Percentiles rank a stretch among this genome's conserved stretches.
These are phyloP conservation scores for Bovichtus variegatus DNA, from an alignment of 2,797 vertebrate species.

Conservation along the genomic window DNA sequence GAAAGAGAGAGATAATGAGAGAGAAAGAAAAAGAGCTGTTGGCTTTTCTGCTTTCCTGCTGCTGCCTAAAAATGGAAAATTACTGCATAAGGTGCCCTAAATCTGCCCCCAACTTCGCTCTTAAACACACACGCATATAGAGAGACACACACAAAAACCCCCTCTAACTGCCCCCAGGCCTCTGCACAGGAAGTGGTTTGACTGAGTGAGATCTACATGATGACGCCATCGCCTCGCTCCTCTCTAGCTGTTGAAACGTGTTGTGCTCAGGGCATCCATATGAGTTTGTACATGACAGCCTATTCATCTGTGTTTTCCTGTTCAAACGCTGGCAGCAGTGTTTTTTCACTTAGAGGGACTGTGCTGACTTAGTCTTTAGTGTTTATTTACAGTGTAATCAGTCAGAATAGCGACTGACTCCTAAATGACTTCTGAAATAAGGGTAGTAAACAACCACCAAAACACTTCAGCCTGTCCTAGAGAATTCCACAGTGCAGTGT, in stretches of 20 bases:
- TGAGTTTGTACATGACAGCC: conserved; percentile 38
- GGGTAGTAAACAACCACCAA: conserved; percentile 36
- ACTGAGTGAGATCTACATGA: conserved; percentile 55
- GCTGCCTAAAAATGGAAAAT: conserved; percentile 81
- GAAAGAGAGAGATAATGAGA: conserved; percentile 47
- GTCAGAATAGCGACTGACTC: conserved; percentile 23
- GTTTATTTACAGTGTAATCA: conserved; percentile 36
- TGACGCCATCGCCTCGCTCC: conserved; percentile 49
- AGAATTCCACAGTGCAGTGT: conserved; percentile 43
- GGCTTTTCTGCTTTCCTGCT: conserved; percentile 68
- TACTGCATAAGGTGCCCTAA: conserved; percentile 70
- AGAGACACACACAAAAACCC: conserved; percentile 29
- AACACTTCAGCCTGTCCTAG: conserved; percentile 30
- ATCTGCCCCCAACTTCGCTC: conserved; percentile 54
- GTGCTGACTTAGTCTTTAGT: conserved; percentile 18
- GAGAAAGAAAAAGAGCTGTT: conserved; percentile 48
- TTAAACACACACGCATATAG: conserved; percentile 31
- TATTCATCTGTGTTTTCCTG: conserved; percentile 27
- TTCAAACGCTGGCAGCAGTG: conserved; percentile 10
- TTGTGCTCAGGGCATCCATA: conserved; percentile 35
- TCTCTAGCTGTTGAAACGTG: conserved; percentile 44
- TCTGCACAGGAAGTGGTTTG: conserved; percentile 79
- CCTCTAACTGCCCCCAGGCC: conserved; percentile 58
- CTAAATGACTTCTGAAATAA: conserved; percentile 24
- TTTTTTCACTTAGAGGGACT: conserved; percentile 21